A percentile compares a stretch with the other conserved stretches of the same genome.
phyloP scores from a whole-genome alignment of 2,797 vertebrate genomes.

The Lepus townsendii region DNA sequence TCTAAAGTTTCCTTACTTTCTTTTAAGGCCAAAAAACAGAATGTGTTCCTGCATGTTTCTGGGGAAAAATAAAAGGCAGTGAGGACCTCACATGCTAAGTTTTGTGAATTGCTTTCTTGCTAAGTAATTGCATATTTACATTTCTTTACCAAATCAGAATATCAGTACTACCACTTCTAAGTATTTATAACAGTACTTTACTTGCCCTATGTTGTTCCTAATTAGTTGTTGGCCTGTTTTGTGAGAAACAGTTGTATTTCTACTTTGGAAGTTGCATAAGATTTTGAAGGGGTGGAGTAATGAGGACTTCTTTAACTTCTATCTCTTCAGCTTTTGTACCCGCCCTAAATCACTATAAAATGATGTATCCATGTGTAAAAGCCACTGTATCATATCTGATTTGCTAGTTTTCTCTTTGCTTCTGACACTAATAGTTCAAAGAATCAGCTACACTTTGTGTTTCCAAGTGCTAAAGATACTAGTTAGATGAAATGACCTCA shows the following conservation, averaged over 20 bases:
- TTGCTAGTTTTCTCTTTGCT: slow-evolving; percentile 54
- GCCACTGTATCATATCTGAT: not conserved
- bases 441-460: not conserved
- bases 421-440: not conserved
- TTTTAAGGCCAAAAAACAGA: slow-evolving; percentile 21
- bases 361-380: not conserved
- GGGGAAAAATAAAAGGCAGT: not conserved
- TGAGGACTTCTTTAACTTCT: not conserved
- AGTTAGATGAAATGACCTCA: not conserved
- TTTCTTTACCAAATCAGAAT: not conserved
- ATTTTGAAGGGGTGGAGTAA: not conserved
- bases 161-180: not conserved
- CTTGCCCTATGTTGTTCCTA: not conserved
- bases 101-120: not conserved
- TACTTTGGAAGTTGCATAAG: not conserved
- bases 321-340: not conserved
- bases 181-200: not conserved
- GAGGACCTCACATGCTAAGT: not conserved
- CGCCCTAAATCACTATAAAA: not conserved
- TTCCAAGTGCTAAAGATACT: not conserved
- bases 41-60: not conserved
- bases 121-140: not conserved
- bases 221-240: slow-evolving; percentile 19
- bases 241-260: not conserved
- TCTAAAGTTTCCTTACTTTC: not conserved